phyloP scores from a whole-genome alignment of 2,888 invertebrate genomes.

The Polylopha cassiicola region DNA sequence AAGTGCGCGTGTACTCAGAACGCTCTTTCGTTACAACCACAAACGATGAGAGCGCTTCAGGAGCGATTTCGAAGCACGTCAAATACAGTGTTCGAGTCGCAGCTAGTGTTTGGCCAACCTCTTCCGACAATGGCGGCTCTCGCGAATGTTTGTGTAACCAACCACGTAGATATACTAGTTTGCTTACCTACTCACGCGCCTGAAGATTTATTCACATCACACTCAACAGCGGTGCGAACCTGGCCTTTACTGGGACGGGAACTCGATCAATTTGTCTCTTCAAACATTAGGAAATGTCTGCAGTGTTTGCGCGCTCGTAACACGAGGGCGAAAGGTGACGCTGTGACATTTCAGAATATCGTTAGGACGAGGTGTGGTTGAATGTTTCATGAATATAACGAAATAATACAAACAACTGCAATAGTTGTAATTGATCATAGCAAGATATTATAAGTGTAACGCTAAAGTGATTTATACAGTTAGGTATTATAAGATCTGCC shows the following conservation, averaged over 20 bases:
- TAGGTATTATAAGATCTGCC: too few relatives aligned
- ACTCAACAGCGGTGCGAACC: conserved; percentile 20
- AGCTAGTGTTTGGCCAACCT: conserved; percentile 54
- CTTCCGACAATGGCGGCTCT: conserved; percentile 45
- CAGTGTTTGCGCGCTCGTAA: conserved; percentile 17
- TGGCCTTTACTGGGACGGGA: conserved; percentile 17
- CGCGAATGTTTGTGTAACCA: conserved; percentile 42
- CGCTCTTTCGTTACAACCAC: conserved; percentile 29
- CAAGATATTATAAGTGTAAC: too few relatives aligned
- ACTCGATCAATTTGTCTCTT: conserved; percentile 22
- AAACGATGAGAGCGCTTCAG: conserved; percentile 40
- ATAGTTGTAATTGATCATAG: too few relatives aligned
- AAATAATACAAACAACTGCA: too few relatives aligned
- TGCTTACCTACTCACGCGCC: conserved; percentile 41
- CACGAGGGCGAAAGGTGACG: conserved; percentile 18
- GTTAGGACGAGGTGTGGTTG: conserved; percentile 4
- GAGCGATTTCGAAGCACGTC: conserved; percentile 52
- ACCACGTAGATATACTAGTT: conserved; percentile 36
- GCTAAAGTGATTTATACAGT: too few relatives aligned
- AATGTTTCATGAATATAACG: too few relatives aligned
- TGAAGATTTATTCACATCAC: conserved; percentile 42
- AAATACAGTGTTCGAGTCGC: conserved; percentile 50
- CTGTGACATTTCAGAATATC: conserved; percentile 7
- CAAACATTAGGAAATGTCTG: conserved; percentile 18
- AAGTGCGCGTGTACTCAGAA: conserved; percentile 18